These are phyloP conservation scores for Papio anubis DNA, from an alignment of 2,113 vertebrate species.

Conservation along the genomic window DNA sequence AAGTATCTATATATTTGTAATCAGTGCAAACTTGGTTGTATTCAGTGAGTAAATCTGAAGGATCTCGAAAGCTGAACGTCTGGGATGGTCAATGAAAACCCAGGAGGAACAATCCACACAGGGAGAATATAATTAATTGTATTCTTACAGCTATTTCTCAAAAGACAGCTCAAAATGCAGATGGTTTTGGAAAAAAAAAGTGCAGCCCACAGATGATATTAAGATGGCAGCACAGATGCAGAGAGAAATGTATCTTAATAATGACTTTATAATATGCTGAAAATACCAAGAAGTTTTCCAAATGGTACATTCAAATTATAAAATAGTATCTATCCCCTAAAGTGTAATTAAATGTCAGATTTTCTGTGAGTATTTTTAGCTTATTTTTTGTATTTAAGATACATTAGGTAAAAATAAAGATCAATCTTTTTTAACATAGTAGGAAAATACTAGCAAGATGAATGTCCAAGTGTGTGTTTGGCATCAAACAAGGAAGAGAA, in stretches of 20 bases:
- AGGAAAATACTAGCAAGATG: constrained; percentile 48
- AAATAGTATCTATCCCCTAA: neutral
- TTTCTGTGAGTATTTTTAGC: neutral
- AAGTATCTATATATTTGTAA: neutral
- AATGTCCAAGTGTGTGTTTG: constrained; percentile 48
- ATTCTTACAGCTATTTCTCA: neutral
- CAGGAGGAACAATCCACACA: neutral
- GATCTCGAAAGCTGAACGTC: neutral
- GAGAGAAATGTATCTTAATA: neutral
- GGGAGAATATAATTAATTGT: neutral
- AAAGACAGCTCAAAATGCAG: neutral
- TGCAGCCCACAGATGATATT: neutral
- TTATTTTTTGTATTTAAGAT: neutral
- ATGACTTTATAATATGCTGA: neutral
- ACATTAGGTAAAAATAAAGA: constrained; percentile 40
- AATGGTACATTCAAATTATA: neutral
- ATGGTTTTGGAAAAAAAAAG: neutral
- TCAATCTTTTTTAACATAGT: neutral
- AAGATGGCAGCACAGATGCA: neutral
- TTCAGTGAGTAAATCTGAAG: neutral
- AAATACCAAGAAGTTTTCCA: neutral
- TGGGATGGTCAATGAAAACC: neutral
- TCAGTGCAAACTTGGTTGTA: neutral
- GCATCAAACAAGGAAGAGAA: constrained; percentile 50
- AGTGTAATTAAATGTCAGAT: neutral